phyloP scores from a whole-genome alignment of 64 coral and sea anemone genomes.

The Stichodactyla mertensii region DNA sequence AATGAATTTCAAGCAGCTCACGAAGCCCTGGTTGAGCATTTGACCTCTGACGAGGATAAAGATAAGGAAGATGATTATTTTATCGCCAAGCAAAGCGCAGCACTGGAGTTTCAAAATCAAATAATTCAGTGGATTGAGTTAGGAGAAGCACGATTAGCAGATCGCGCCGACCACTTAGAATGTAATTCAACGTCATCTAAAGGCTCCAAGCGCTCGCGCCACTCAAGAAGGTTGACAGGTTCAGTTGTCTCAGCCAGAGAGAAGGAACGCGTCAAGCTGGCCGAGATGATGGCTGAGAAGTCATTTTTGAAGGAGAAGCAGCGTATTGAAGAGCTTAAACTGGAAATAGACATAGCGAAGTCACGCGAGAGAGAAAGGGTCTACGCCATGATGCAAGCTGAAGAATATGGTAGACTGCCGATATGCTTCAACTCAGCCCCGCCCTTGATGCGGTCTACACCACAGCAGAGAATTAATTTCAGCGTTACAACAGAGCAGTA shows the following conservation, averaged over 20 bases:
- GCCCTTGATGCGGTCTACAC: neutral
- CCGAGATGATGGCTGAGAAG: neutral
- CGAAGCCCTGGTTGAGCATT: neutral
- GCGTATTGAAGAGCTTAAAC: conserved; percentile 13
- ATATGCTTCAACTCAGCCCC: neutral
- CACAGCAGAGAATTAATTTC: neutral
- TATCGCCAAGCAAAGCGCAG: conserved; percentile 3
- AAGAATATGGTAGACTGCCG: neutral
- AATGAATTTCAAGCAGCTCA: neutral
- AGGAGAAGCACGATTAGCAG: neutral
- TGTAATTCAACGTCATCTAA: neutral
- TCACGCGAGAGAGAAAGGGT: conserved; percentile 16
- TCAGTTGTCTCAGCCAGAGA: conserved; percentile 2
- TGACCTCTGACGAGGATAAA: neutral
- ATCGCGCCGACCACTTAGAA: neutral
- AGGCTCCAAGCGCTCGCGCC: neutral
- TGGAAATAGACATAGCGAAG: conserved; percentile 32
- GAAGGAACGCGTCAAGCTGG: neutral
- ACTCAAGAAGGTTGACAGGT: neutral
- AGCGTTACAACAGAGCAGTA: neutral
- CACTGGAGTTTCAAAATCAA: conserved; percentile 9
- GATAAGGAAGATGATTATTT: conserved; percentile 9
- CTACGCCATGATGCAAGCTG: conserved; percentile 7
- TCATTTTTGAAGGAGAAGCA: neutral
- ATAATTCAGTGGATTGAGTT: conserved; percentile 6